Conservation (phyloP, 1,140 invertebrate genomes). For the Caenorhabditis tropicalis region DNA sequence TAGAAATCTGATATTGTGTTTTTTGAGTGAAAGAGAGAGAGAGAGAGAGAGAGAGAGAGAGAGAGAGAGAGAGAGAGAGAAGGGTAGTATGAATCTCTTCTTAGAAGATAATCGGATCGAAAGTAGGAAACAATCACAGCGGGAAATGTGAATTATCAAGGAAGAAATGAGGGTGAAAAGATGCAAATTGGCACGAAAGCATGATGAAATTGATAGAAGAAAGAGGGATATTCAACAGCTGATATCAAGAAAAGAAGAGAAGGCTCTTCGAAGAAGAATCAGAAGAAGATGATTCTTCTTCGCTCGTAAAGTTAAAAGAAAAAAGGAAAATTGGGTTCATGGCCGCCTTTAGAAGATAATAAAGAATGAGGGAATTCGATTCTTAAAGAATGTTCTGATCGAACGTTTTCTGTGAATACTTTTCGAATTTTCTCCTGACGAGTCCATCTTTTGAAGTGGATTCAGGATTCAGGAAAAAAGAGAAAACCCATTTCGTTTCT, state of each 20-base stretch:
- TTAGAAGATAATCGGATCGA: neutral
- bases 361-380: no score
- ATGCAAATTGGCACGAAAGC: neutral
- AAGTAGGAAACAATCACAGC: neutral
- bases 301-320: neutral
- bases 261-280: neutral
- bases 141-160: neutral
- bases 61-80: no score
- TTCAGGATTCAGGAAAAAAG: no score
- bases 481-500: no score
- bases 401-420: no score
- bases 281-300: neutral
- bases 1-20: neutral
- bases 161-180: neutral
- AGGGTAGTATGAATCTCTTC: neutral
- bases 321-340: neutral
- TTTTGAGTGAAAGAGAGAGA: neutral
- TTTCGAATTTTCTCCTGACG: no score
- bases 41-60: neutral
- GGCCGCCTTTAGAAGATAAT: neutral
- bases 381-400: no score
- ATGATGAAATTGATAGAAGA: neutral
- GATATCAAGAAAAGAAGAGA: neutral
- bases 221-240: neutral
- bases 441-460: no score